Evolutionary conservation across 2,113 vertebrate species (phyloP), one percentile per base, ranked within the genome.

Genomic region (Pantherophis guttatus): DNA sequence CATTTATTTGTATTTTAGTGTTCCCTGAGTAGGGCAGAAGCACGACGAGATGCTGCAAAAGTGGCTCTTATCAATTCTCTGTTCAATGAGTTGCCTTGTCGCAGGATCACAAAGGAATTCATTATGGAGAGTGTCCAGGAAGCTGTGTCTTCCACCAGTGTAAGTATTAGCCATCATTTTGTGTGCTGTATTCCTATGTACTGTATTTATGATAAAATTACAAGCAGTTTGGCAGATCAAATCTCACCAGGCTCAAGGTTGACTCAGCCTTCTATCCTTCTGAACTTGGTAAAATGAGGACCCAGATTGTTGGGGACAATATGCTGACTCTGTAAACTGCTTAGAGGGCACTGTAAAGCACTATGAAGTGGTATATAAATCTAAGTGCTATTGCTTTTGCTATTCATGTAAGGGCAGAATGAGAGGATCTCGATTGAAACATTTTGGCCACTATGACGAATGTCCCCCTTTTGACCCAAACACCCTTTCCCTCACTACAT

Each of bases 21-120:
- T 96, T 99, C 98, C 94, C 96, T 97, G 94, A 99, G 98, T 44
- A 98, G 98, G 97, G 98, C 98, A 0, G 98, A 99, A 95, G 98
- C 98, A 94, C 98, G 98, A 33, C 96, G 98, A 92, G 98, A 99
- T 93, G 98, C 98, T 4, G 98, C 98, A 15, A 98, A 98, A 90
- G 98, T 99, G 94, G 98, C 99, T 23, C 96, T 99, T 90, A 98
- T 99, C 98, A 99, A 99, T 96, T 99, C 98, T 8, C 97, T 99
- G 33, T 98, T 98, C 96, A 99, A 99, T 19, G 98, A 99, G 95
- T 95, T 99, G 96, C 98, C 98, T 8, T 98, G 98, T 62, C 98
- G 98, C 87, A 97, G 95, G 57, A 99, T 99, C 96, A 98, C 97
- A 95, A 97, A 98, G 86, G 98, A 98, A 92, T 99, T 99, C 96